phyloP scores from a whole-genome alignment of 1,140 invertebrate genomes.

The Drosophila grimshawi region DNA sequence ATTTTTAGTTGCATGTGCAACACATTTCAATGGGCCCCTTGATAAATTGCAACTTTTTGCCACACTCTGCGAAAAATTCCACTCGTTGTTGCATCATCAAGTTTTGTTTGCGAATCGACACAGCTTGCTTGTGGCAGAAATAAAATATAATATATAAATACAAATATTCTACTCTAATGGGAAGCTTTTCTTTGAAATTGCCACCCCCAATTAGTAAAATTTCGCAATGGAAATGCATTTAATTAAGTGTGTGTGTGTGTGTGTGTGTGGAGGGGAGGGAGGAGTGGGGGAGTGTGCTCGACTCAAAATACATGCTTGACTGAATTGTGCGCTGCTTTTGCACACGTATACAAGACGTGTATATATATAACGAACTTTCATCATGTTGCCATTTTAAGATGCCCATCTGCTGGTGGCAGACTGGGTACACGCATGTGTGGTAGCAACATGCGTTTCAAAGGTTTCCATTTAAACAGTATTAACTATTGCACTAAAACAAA shows the following conservation, averaged over 20 bases:
- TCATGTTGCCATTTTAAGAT: background rate
- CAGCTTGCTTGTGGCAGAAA: too few relatives aligned
- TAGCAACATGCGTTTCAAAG: background rate
- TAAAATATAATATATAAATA: too few relatives aligned
- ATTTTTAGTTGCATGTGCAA: background rate
- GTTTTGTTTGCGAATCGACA: background rate
- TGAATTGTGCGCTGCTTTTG: background rate
- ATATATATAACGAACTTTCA: too few relatives aligned
- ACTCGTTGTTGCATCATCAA: background rate
- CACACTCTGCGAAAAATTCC: background rate
- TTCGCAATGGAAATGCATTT: conserved; percentile 1
- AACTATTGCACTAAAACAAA: background rate
- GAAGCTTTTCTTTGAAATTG: background rate
- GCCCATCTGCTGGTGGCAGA: background rate
- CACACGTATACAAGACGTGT: background rate
- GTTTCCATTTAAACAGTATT: background rate
- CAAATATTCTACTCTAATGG: background rate
- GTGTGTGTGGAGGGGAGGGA: too few relatives aligned
- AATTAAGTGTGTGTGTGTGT: background rate
- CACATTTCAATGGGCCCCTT: background rate
- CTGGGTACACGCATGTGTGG: background rate
- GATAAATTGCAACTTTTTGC: background rate
- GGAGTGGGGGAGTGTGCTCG: background rate
- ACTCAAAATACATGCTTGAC: background rate
- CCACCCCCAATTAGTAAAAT: background rate